Evolutionary conservation across 2,797 vertebrate genomes (phyloP).

Genomic region (Petrocephalus schoutedeni): DNA sequence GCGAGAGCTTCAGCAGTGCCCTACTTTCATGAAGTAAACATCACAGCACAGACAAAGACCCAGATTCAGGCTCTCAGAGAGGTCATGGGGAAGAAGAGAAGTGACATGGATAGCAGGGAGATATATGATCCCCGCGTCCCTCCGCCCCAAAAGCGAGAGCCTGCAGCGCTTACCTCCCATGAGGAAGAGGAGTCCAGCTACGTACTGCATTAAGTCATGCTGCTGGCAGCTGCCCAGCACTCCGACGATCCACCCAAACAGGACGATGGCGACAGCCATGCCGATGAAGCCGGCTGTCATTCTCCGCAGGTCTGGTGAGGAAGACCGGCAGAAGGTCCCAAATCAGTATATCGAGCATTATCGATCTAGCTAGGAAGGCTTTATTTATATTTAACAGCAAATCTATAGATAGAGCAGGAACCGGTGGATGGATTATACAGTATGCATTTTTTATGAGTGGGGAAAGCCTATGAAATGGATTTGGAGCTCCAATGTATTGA

Average conservation of each 20-base stretch:
- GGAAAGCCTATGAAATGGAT: neutral
- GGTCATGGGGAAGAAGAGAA: neutral
- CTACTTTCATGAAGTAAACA: neutral
- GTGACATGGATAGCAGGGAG: neutral
- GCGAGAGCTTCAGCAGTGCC: neutral
- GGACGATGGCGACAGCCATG: slow-evolving; percentile 91
- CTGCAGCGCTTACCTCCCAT: slow-evolving; percentile 81
- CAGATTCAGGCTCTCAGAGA: neutral
- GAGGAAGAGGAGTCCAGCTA: slow-evolving; percentile 90
- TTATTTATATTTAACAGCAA: neutral
- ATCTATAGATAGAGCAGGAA: neutral
- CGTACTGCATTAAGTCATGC: slow-evolving; percentile 94
- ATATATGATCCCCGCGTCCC: neutral
- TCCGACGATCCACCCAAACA: slow-evolving; percentile 89
- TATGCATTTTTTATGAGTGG: neutral
- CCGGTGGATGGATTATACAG: neutral
- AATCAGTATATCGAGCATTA: neutral
- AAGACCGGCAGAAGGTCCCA: neutral
- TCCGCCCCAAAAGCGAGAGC: slow-evolving; percentile 8
- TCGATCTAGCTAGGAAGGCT: neutral
- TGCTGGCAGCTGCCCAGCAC: slow-evolving; percentile 89
- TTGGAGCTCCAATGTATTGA: neutral
- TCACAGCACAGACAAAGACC: neutral
- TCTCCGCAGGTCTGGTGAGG: slow-evolving; percentile 76
- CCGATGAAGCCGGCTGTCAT: slow-evolving; percentile 93